A percentile compares a stretch with the other conserved stretches of the same genome.
Conservation (phyloP, 2,888 invertebrate species). For the Drosophila multiciliata region DNA sequence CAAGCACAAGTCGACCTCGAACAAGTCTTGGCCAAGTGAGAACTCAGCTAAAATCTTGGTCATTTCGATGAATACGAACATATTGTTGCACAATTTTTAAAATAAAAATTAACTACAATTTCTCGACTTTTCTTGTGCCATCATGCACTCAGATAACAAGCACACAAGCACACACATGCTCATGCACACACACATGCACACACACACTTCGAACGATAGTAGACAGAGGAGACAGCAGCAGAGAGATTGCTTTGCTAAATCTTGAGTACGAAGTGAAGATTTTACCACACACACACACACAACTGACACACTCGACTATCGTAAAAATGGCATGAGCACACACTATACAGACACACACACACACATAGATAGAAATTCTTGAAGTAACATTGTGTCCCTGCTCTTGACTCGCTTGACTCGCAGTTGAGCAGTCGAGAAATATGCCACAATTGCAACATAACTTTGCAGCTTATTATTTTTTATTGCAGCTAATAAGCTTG, state of each 20-base stretch:
- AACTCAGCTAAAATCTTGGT: conserved; percentile 28
- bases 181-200: not conserved
- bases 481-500: conserved; percentile 78
- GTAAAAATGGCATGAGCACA: conserved; percentile 2
- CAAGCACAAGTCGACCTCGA: conserved; percentile 8
- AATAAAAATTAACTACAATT: conserved; percentile 69
- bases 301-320: conserved; percentile 11
- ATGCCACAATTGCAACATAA: conserved; percentile 77
- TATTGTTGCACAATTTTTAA: conserved; percentile 67
- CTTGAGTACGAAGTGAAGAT: conserved; percentile 45
- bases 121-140: conserved; percentile 41
- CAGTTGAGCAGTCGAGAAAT: conserved; percentile 42
- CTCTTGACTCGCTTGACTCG: conserved; percentile 21
- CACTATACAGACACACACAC: conserved; percentile 21
- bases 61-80: conserved; percentile 49
- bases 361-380: conserved; percentile 30
- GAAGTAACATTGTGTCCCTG: conserved; percentile 18
- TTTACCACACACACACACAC: conserved; percentile 19
- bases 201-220: conserved; percentile 24
- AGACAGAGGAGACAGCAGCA: conserved; percentile 8
- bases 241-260: conserved; percentile 43
- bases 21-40: conserved; percentile 9
- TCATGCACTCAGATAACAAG: conserved; percentile 15
- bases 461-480: conserved; percentile 80
- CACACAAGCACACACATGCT: conserved; percentile 1